Evolutionary conservation across 1,140 invertebrate genomes (phyloP).

Genomic region (Pectinophora gossypiella): DNA sequence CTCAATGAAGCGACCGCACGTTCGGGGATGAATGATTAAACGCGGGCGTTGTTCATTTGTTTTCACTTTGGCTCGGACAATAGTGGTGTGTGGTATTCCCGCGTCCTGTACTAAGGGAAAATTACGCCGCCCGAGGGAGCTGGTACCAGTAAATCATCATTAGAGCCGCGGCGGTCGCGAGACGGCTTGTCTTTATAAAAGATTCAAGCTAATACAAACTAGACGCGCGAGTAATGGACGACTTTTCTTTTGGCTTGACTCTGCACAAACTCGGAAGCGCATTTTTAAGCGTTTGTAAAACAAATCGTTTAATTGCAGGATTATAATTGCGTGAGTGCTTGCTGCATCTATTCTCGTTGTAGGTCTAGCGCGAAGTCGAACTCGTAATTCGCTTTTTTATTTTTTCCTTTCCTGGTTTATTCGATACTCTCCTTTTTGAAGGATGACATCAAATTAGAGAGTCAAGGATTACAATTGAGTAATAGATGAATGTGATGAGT

Average conservation of each 20-base stretch:
- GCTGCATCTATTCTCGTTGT: too few relatives aligned
- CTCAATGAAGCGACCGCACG: conserved; percentile 50
- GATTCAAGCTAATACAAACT: conserved; percentile 65
- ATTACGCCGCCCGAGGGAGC: conserved; percentile 60
- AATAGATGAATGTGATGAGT: too few relatives aligned
- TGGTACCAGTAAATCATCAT: conserved; percentile 61
- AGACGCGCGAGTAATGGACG: conserved; percentile 42
- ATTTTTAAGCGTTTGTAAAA: neutral
- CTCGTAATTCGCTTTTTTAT: too few relatives aligned
- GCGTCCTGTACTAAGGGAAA: conserved; percentile 50
- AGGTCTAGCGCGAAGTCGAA: too few relatives aligned
- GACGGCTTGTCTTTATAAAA: conserved; percentile 63
- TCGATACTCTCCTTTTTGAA: too few relatives aligned
- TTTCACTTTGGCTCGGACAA: conserved; percentile 58
- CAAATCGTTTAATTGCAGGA: too few relatives aligned
- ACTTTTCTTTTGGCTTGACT: neutral
- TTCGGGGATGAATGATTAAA: conserved; percentile 64
- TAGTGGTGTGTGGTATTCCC: conserved; percentile 23
- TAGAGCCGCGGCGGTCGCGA: conserved; percentile 41
- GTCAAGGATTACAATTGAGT: too few relatives aligned
- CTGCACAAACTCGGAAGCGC: too few relatives aligned
- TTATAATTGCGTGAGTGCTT: too few relatives aligned
- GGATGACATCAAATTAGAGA: too few relatives aligned
- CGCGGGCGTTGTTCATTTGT: conserved; percentile 54
- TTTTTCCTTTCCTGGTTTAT: too few relatives aligned